phyloP scores from a whole-genome alignment of 2,113 vertebrate genomes.

The Paratilapia polleni region DNA sequence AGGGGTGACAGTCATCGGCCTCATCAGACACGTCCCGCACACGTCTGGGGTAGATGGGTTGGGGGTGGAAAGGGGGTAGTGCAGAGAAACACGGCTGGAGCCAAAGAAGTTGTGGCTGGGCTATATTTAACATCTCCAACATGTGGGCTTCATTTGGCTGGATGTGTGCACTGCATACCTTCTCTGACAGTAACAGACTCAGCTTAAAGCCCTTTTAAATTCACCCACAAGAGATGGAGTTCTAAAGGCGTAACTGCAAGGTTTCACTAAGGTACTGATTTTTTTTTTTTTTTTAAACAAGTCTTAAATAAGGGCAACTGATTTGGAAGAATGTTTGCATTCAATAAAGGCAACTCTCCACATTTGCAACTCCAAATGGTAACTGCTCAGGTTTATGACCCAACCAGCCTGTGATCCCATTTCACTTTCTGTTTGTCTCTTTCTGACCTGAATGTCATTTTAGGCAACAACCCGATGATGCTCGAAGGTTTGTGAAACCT shows the following conservation, averaged over 20 bases:
- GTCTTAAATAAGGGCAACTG: background rate
- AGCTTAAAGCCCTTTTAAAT: background rate
- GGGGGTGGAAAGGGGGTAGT: background rate
- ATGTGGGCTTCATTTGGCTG: slow-evolving; percentile 78
- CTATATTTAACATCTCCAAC: slow-evolving; percentile 80
- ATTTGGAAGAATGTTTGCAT: background rate
- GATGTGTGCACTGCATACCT: slow-evolving; percentile 66
- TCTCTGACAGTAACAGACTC: slow-evolving; percentile 44
- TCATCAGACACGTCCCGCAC: slow-evolving; percentile 54
- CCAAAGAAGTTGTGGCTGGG: slow-evolving; percentile 50
- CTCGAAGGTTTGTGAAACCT: background rate
- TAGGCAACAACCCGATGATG: background rate
- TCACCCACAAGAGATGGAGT: background rate
- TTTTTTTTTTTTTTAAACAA: background rate
- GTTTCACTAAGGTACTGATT: background rate
- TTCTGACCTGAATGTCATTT: background rate
- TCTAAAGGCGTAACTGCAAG: background rate
- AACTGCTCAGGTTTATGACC: background rate
- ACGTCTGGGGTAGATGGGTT: slow-evolving; percentile 25
- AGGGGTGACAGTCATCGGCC: slow-evolving; percentile 8
- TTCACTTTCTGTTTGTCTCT: slow-evolving; percentile 18
- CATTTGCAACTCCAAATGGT: slow-evolving; percentile 7
- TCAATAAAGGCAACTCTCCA: background rate
- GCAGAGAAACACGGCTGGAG: slow-evolving; percentile 34
- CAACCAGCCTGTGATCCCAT: background rate